These are phyloP conservation scores for Zaprionus davidi DNA, from an alignment of 1,140 invertebrate genomes.

Conservation along the genomic window DNA sequence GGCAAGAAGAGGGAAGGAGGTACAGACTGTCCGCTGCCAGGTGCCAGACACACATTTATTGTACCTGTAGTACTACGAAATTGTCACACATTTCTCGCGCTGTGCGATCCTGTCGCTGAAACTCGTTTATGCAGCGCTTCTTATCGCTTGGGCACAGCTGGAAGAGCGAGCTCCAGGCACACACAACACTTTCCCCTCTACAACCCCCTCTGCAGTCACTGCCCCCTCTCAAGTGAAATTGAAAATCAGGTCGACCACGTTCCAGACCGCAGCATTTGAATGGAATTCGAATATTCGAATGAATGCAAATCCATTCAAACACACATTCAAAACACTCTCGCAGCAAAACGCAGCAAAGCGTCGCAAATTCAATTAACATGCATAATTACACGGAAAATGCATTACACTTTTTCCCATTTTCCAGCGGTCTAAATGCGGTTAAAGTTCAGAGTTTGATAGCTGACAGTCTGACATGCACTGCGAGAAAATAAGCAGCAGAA, in stretches of 20 bases:
- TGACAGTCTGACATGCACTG: background rate
- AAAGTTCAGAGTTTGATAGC: constrained; percentile 51
- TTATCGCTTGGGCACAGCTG: constrained; percentile 9
- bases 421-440: background rate
- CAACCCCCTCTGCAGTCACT: background rate
- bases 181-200: background rate
- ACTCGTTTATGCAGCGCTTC: constrained; percentile 10
- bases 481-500: background rate
- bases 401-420: constrained; percentile 21
- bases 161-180: background rate
- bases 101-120: constrained; percentile 24
- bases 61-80: background rate
- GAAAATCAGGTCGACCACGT: constrained; percentile 46
- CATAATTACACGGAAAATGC: constrained; percentile 53
- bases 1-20: background rate
- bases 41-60: constrained; percentile 17
- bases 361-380: constrained; percentile 56
- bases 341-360: constrained; percentile 14
- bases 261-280: constrained; percentile 37
- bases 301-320: constrained; percentile 5
- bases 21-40: constrained; percentile 28
- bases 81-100: constrained; percentile 23
- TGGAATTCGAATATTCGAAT: constrained; percentile 20
- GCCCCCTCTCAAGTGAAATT: constrained; percentile 20
- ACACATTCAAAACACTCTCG: background rate